Percentiles rank a stretch among this genome's conserved stretches.
Evolutionary conservation across 2,113 vertebrate species (phyloP).

Genomic region (Spheniscus mendiculus): DNA sequence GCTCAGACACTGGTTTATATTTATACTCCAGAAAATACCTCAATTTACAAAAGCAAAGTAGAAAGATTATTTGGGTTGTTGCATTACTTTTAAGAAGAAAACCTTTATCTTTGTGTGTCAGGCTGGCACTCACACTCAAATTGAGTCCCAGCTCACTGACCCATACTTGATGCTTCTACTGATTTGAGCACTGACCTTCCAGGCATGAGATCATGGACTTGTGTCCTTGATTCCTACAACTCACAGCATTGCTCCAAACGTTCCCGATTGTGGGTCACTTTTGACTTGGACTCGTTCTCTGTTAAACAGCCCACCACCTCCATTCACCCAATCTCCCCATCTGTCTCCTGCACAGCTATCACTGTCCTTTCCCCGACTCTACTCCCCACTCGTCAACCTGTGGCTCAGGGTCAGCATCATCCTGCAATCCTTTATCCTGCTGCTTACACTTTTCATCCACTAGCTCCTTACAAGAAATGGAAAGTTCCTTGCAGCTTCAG

Average conservation of each 20-base stretch:
- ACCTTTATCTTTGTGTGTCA: not conserved
- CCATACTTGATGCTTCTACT: not conserved
- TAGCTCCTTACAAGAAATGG: not conserved
- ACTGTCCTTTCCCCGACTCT: not conserved
- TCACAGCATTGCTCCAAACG: not conserved
- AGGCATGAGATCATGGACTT: not conserved
- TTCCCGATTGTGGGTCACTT: not conserved
- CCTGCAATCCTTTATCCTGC: not conserved
- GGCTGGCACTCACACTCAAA: not conserved
- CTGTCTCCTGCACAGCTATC: not conserved
- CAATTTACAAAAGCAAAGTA: not conserved
- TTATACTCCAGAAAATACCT: not conserved
- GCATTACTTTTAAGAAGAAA: not conserved
- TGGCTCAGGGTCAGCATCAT: not conserved
- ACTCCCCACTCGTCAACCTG: not conserved
- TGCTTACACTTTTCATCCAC: not conserved
- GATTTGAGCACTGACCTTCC: not conserved
- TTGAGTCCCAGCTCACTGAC: not conserved
- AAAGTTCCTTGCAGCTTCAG: conserved; percentile 29
- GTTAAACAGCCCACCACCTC: not conserved
- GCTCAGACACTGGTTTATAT: not conserved
- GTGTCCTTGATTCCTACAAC: not conserved
- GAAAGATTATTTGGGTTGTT: not conserved
- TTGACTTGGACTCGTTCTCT: not conserved
- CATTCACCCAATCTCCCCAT: not conserved